Evolutionary conservation across 2,888 invertebrate genomes (phyloP).

Genomic region (Sinotaia quadrata): DNA sequence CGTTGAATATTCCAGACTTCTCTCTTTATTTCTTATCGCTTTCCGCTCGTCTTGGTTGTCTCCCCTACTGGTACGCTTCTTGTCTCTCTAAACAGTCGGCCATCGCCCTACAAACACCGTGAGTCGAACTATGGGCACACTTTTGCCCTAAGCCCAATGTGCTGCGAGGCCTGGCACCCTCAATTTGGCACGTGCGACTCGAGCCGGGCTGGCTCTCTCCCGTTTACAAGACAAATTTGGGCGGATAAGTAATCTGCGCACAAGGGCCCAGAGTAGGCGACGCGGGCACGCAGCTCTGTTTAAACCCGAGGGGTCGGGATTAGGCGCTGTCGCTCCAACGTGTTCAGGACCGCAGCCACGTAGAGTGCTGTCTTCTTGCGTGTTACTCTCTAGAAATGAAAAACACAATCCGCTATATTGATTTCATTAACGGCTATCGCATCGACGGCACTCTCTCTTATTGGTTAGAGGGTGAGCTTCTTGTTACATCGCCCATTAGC

Average conservation of each 20-base stretch:
- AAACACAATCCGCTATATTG: conserved; percentile 36
- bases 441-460: conserved; percentile 35
- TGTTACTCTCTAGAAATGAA: conserved; percentile 33
- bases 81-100: neutral
- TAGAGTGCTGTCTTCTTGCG: conserved; percentile 18
- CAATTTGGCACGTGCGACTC: conserved; percentile 37
- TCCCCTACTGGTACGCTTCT: conserved; percentile 1
- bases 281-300: conserved; percentile 31
- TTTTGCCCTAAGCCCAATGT: conserved; percentile 21
- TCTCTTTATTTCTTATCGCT: neutral
- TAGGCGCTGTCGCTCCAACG: conserved; percentile 31
- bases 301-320: conserved; percentile 32
- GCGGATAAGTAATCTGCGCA: conserved; percentile 36
- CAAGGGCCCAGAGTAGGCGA: conserved; percentile 12
- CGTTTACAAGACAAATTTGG: conserved; percentile 37
- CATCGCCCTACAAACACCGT: conserved; percentile 25
- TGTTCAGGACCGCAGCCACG: conserved; percentile 15
- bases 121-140: conserved; percentile 34
- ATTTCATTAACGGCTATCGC: conserved; percentile 36
- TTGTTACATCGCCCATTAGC: conserved; percentile 16
- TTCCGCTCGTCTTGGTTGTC: neutral
- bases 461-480: conserved; percentile 17
- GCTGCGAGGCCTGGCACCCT: conserved; percentile 15
- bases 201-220: conserved; percentile 22
- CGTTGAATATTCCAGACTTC: neutral